Evolutionary conservation across 2,797 vertebrate genomes (phyloP).

Genomic region (Meda fulgida): DNA sequence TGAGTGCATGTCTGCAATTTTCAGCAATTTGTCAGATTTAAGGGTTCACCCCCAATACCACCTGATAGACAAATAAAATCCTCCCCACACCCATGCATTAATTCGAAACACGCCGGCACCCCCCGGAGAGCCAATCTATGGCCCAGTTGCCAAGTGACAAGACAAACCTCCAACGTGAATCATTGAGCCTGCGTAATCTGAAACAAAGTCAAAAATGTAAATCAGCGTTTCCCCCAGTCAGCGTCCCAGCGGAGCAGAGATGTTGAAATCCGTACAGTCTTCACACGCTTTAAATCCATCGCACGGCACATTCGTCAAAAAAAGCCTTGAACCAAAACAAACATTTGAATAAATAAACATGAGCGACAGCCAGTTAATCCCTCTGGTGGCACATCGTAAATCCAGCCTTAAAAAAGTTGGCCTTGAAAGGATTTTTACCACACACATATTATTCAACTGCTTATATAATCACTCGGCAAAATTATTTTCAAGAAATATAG

Average conservation of each 20-base stretch:
- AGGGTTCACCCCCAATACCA: conserved; percentile 71
- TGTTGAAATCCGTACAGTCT: conserved; percentile 31
- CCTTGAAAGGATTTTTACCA: conserved; percentile 29
- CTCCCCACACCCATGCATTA: conserved; percentile 66
- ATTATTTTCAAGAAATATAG: conserved; percentile 30
- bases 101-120: conserved; percentile 62
- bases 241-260: background rate
- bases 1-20: conserved; percentile 85
- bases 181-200: conserved; percentile 22
- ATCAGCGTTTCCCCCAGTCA: conserved; percentile 41
- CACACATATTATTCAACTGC: conserved; percentile 26
- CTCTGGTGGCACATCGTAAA: conserved; percentile 64
- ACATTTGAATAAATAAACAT: conserved; percentile 61
- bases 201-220: conserved; percentile 46
- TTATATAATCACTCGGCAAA: conserved; percentile 44
- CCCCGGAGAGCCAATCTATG: conserved; percentile 56
- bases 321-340: conserved; percentile 56
- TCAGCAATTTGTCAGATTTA: conserved; percentile 87
- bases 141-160: conserved; percentile 41
- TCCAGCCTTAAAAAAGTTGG: conserved; percentile 51
- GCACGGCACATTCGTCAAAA: conserved; percentile 25
- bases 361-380: conserved; percentile 63
- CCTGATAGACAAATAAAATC: conserved; percentile 78
- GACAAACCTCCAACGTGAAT: conserved; percentile 12
- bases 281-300: conserved; percentile 55